A percentile compares a stretch with the other conserved stretches of the same genome.
These are phyloP conservation scores for Herminia tarsipennalis DNA, from an alignment of 2,888 invertebrate genomes.

Conservation along the genomic window DNA sequence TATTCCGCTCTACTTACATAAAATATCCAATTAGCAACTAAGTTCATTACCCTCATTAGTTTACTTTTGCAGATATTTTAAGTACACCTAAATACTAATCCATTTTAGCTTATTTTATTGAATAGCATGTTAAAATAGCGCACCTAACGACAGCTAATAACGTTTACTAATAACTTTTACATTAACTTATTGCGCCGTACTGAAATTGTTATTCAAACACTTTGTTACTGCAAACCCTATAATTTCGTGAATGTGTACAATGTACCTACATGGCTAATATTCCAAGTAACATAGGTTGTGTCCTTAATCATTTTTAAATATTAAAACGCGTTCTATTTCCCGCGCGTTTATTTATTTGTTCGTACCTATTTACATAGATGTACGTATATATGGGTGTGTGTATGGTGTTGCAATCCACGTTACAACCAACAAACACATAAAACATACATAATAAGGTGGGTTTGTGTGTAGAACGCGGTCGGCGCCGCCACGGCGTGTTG, in stretches of 20 bases:
- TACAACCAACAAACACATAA: slow-evolving; percentile 72
- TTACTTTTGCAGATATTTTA: too few relatives aligned
- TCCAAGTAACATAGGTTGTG: slow-evolving; percentile 29
- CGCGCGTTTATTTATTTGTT: slow-evolving; percentile 55
- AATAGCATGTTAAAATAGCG: too few relatives aligned
- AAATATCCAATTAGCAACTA: too few relatives aligned
- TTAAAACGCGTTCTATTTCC: slow-evolving; percentile 69
- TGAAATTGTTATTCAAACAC: slow-evolving; percentile 25
- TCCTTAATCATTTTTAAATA: slow-evolving; percentile 67
- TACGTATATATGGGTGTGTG: slow-evolving; percentile 29
- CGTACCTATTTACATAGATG: slow-evolving; percentile 35
- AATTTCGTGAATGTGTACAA: slow-evolving; percentile 36
- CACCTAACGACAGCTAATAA: too few relatives aligned
- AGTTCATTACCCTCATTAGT: too few relatives aligned
- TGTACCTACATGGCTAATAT: slow-evolving; percentile 31
- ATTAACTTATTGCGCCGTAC: slow-evolving; percentile 14
- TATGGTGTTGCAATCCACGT: slow-evolving; percentile 61
- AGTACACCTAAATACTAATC: too few relatives aligned
- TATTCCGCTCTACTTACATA: too few relatives aligned
- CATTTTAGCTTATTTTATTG: too few relatives aligned
- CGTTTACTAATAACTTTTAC: slow-evolving; percentile 13
- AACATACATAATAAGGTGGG: slow-evolving; percentile 66
- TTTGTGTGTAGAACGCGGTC: slow-evolving; percentile 60
- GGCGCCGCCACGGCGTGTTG: slow-evolving; percentile 83
- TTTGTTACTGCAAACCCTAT: slow-evolving; percentile 21